A percentile compares a stretch with the other conserved stretches of the same genome.
Conservation (phyloP, 1,140 invertebrate species). For the Nylanderia fulva region DNA sequence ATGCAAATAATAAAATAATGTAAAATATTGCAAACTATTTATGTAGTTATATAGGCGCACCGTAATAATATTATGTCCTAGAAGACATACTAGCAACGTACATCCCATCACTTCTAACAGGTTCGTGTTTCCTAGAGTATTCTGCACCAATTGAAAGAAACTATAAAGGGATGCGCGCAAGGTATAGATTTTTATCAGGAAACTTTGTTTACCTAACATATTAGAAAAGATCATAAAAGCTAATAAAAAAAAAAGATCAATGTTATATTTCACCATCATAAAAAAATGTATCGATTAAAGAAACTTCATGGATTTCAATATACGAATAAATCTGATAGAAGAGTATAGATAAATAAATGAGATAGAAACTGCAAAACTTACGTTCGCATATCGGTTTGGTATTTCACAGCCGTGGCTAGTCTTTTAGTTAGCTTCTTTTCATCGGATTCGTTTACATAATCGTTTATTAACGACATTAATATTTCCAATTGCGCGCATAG, state of each 20-base stretch:
- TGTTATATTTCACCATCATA: not conserved
- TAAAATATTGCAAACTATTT: not conserved
- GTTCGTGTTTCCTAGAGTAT: conserved; percentile 72
- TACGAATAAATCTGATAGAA: not conserved
- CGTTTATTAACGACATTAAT: conserved; percentile 62
- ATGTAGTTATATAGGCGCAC: conserved; percentile 20
- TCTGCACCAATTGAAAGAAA: conserved; percentile 72
- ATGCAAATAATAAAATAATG: not conserved
- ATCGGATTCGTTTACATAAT: conserved; percentile 9
- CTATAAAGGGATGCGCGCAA: conserved; percentile 63
- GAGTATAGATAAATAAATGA: not conserved
- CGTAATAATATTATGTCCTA: conserved; percentile 39
- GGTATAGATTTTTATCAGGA: conserved; percentile 1
- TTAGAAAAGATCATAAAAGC: not conserved
- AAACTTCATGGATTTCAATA: not conserved
- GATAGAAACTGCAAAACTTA: not conserved
- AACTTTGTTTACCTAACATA: not conserved
- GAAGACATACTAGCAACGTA: conserved; percentile 65
- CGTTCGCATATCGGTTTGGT: conserved; percentile 65
- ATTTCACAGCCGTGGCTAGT: conserved; percentile 67
- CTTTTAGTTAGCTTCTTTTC: conserved; percentile 24
- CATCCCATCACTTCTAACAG: conserved; percentile 78
- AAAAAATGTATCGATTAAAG: not conserved
- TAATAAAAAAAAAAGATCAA: conserved; percentile 5
- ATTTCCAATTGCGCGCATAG: conserved; percentile 76